A percentile compares a stretch with the other conserved stretches of the same genome.
Conservation (phyloP, 2,797 vertebrate species). For the Centroberyx gerrardi region DNA sequence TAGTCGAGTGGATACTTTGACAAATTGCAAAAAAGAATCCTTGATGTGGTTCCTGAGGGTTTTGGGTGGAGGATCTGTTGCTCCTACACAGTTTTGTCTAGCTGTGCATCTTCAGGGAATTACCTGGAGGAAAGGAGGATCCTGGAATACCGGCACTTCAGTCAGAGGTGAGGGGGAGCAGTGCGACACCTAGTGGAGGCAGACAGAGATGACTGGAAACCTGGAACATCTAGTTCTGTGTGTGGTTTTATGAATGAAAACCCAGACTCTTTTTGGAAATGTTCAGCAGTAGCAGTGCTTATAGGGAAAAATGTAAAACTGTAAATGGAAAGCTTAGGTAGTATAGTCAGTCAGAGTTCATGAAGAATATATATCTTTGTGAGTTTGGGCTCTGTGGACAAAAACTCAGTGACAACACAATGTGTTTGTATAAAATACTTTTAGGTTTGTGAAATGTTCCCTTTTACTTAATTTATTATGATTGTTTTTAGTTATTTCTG, state of each 20-base stretch:
- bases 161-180: constrained; percentile 6
- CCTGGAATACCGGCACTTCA: constrained; percentile 32
- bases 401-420: too few species aligned
- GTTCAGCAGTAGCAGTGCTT: neutral
- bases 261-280: neutral
- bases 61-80: constrained; percentile 3
- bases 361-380: too few species aligned
- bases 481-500: too few species aligned
- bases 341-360: neutral
- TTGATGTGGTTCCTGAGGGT: constrained; percentile 19
- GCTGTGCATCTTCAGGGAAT: constrained; percentile 59
- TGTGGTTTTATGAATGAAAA: neutral
- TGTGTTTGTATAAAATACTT: too few species aligned
- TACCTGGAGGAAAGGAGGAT: constrained; percentile 58
- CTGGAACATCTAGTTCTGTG: neutral
- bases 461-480: too few species aligned
- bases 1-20: neutral
- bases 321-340: too few species aligned
- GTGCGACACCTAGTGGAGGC: constrained; percentile 60
- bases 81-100: constrained; percentile 20
- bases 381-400: too few species aligned
- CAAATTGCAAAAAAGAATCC: neutral
- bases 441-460: too few species aligned
- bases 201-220: neutral
- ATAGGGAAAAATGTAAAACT: neutral